phyloP scores from a whole-genome alignment of 2,113 vertebrate species.

The Halcyon malimbica region DNA sequence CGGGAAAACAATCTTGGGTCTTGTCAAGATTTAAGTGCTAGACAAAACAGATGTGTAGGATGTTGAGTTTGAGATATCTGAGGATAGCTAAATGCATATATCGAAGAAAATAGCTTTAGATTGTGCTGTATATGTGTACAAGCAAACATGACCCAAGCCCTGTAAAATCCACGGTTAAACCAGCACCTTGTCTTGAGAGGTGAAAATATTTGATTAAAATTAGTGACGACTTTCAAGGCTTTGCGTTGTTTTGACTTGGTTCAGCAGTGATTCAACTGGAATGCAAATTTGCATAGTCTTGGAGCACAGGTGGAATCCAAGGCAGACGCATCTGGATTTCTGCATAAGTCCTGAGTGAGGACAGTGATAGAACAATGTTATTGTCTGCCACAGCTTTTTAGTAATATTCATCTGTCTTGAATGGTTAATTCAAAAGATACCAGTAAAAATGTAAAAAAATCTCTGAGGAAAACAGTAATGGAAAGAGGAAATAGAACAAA shows the following conservation, averaged over 20 bases:
- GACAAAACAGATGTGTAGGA: background rate
- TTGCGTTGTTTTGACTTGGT: background rate
- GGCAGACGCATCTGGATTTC: background rate
- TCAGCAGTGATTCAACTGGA: background rate
- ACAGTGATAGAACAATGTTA: background rate
- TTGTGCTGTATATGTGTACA: background rate
- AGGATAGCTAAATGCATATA: background rate
- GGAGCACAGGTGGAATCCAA: background rate
- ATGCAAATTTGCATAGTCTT: background rate
- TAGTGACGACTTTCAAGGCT: background rate
- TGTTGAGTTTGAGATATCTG: background rate
- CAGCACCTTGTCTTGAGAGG: background rate
- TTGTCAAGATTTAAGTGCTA: background rate
- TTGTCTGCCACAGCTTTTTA: background rate
- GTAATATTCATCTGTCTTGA: background rate
- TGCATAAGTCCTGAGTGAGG: background rate
- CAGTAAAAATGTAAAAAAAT: background rate
- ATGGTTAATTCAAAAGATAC: background rate
- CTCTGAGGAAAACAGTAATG: background rate
- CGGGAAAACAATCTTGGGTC: background rate
- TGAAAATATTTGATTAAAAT: background rate
- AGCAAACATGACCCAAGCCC: background rate
- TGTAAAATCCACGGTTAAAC: background rate
- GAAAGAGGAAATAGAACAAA: background rate
- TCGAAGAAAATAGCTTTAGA: background rate